A percentile compares a stretch with the other conserved stretches of the same genome.
phyloP scores from a whole-genome alignment of 2,888 invertebrate genomes.

The Hermodice carunculata region DNA sequence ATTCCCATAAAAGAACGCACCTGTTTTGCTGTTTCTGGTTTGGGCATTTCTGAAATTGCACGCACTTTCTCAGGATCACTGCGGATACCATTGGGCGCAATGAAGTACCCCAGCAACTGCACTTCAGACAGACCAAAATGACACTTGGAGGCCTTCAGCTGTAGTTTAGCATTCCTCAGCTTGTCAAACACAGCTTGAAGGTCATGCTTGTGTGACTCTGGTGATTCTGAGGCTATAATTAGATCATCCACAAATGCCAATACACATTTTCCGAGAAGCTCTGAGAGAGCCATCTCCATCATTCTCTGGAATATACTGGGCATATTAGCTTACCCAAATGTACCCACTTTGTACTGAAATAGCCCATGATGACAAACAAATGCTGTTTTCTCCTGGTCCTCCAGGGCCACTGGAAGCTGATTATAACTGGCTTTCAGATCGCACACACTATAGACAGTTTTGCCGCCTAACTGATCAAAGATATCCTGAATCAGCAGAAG shows the following conservation, averaged over 20 bases:
- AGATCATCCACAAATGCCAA: slow-evolving; percentile 35
- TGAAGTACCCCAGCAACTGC: slow-evolving; percentile 24
- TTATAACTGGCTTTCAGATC: slow-evolving; percentile 30
- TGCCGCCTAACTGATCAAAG: slow-evolving; percentile 30
- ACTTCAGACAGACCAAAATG: slow-evolving; percentile 20
- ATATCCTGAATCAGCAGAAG: slow-evolving; percentile 32
- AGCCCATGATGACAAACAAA: slow-evolving; percentile 21
- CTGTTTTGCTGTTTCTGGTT: slow-evolving; percentile 9
- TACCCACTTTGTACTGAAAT: slow-evolving; percentile 26
- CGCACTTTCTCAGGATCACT: slow-evolving; percentile 26
- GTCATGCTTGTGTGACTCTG: no score
- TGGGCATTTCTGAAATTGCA: slow-evolving; percentile 10
- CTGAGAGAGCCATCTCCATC: slow-evolving; percentile 22
- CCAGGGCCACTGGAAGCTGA: slow-evolving; percentile 22
- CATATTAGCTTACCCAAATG: slow-evolving; percentile 33
- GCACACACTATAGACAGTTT: slow-evolving; percentile 18
- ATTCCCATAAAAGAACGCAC: slow-evolving; percentile 12
- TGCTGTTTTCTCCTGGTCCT: slow-evolving; percentile 25
- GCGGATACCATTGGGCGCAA: slow-evolving; percentile 18
- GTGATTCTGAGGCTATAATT: slow-evolving; percentile 24
- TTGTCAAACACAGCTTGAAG: no score
- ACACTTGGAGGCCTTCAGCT: slow-evolving; percentile 35
- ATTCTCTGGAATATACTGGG: slow-evolving; percentile 25
- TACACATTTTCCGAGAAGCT: background rate
- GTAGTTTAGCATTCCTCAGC: no score